Evolutionary conservation across 1,140 invertebrate genomes (phyloP).

Genomic region (Tetragnatha versicolor): DNA sequence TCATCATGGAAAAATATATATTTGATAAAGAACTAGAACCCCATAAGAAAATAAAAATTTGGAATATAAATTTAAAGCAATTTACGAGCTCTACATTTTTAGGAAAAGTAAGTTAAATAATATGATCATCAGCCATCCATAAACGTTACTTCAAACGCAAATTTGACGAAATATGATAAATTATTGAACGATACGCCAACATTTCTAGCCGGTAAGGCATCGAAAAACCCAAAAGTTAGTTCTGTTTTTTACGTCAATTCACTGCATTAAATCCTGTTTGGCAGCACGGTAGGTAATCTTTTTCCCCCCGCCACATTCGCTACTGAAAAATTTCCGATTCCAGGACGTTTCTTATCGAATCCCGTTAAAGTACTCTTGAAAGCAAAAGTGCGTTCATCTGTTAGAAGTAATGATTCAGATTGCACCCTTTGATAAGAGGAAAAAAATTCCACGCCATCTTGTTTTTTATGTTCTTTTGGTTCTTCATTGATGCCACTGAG

Average conservation of each 20-base stretch:
- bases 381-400: slow-evolving; percentile 15
- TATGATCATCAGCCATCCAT: too few relatives aligned
- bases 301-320: slow-evolving; percentile 10
- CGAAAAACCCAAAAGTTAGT: too few relatives aligned
- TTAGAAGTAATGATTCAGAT: slow-evolving; percentile 23
- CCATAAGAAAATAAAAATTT: too few relatives aligned
- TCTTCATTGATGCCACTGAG: neutral
- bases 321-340: slow-evolving; percentile 5
- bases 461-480: neutral
- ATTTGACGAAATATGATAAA: too few relatives aligned
- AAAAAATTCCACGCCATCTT: neutral
- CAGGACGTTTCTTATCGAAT: slow-evolving; percentile 19
- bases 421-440: neutral
- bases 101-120: too few relatives aligned
- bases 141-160: too few relatives aligned
- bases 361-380: slow-evolving; percentile 12
- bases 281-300: slow-evolving; percentile 1
- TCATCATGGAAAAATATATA: too few relatives aligned
- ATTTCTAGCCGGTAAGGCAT: too few relatives aligned
- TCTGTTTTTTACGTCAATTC: slow-evolving; percentile 12
- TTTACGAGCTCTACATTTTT: too few relatives aligned
- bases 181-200: too few relatives aligned
- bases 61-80: too few relatives aligned
- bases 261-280: slow-evolving; percentile 10
- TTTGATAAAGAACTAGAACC: too few relatives aligned